These are phyloP conservation scores for Lingula anatina DNA, from an alignment of 2,888 invertebrate genomes.

Conservation along the genomic window DNA sequence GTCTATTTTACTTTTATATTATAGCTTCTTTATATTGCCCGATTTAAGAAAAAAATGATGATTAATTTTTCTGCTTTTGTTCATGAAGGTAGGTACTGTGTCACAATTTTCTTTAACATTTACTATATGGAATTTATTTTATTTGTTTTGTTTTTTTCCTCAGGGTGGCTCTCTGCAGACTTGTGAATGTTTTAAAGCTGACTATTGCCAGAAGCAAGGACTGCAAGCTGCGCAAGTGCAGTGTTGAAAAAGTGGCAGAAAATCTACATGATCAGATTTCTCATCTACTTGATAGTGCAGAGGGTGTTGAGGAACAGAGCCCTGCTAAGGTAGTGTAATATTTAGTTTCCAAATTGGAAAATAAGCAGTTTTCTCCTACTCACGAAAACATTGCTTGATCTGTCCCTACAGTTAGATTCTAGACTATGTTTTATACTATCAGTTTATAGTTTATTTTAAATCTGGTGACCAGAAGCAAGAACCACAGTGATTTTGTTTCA, in stretches of 20 bases:
- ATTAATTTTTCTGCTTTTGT: neutral
- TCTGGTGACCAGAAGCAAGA: too few relatives aligned
- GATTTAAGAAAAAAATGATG: neutral
- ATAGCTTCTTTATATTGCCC: neutral
- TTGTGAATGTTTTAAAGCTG: constrained; percentile 30
- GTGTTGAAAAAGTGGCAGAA: constrained; percentile 25
- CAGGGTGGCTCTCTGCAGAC: constrained; percentile 31
- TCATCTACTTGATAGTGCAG: constrained; percentile 13
- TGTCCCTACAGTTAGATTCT: too few relatives aligned
- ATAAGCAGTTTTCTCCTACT: neutral
- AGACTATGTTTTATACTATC: too few relatives aligned
- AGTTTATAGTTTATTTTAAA: too few relatives aligned
- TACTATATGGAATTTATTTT: too few relatives aligned
- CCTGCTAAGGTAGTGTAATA: constrained; percentile 27
- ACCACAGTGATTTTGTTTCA: too few relatives aligned
- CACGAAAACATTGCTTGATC: too few relatives aligned
- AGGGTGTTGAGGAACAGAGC: constrained; percentile 13
- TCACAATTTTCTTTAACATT: too few relatives aligned
- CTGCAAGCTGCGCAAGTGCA: constrained; percentile 20
- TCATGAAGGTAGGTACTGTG: neutral
- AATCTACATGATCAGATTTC: constrained; percentile 12
- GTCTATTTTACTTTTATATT: neutral
- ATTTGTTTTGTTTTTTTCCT: neutral
- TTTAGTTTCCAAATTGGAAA: neutral
- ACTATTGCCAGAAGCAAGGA: constrained; percentile 29